Base-by-base conservation (phyloP, 1,140 invertebrate genomes). In the Caenorhabditis tropicalis region DNA sequence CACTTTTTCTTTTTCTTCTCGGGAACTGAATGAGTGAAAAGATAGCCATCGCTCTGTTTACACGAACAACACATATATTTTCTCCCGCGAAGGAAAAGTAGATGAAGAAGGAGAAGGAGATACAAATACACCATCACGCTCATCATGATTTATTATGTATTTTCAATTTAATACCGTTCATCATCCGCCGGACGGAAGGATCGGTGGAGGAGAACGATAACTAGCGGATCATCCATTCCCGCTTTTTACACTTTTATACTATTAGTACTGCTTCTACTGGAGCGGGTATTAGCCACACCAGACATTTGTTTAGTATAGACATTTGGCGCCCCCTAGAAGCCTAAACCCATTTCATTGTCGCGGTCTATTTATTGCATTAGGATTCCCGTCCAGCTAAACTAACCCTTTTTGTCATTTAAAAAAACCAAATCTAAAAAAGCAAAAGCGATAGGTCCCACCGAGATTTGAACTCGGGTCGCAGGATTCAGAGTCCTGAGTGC, bases 401-500 rank as follows among this genome's bases (percentile, higher is more conserved):
- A n/a, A n/a, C n/a, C n/a, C n/a, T n/a, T n/a, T n/a, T n/a, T n/a
- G n/a, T n/a, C n/a, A n/a, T n/a, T n/a, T n/a, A n/a, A n/a, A n/a
- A n/a, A n/a, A n/a, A n/a, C n/a, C n/a, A 74, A 74, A 74, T 36
- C 12, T 10, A 24, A 24, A 43, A 74, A 74, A 74, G 16, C 65
- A 43, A 74, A 74, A 74, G 16, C 65, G 65, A 74, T 74, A 74
- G 65, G 65, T 74, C 65, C 65, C 65, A 74, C 65, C 65, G 87
- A 89, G 88, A 89, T 88, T 88, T 87, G 86, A 90, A 89, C 88
- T 89, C 88, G 85, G 85, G 86, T 90, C 84, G 88, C 87, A 88
- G 89, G 89, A 90, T 91, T 89, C 88, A 88, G 85, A 88, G 88
- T 88, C 85, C 89, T 89, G 87, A 88, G 89, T 90, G 89, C 85